Evolutionary conservation across 2,888 invertebrate genomes (phyloP).

Genomic region (Rhorus exstirpatorius): DNA sequence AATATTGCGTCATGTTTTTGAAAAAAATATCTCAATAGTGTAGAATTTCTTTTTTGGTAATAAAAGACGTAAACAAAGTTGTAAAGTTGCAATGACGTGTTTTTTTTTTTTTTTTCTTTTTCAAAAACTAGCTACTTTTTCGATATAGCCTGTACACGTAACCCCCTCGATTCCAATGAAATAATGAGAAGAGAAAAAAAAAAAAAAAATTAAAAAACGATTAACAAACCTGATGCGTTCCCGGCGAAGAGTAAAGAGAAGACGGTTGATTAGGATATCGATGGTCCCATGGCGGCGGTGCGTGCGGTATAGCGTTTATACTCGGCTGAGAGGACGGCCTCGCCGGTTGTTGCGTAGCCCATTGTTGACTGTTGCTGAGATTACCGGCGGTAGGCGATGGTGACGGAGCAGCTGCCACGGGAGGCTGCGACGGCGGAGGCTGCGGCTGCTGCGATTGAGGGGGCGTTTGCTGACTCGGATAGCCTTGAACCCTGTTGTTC

Average conservation of each 20-base stretch:
- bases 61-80: no score
- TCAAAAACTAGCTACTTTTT: no score
- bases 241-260: constrained; percentile 82
- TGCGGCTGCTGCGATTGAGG: constrained; percentile 75
- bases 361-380: constrained; percentile 78
- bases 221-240: constrained; percentile 81
- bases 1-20: no score
- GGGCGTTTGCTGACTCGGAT: constrained; percentile 79
- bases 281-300: constrained; percentile 84
- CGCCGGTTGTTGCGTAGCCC: constrained; percentile 81
- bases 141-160: no score
- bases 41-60: no score
- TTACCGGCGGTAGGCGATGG: constrained; percentile 74
- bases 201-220: constrained; percentile 42
- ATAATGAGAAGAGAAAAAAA: constrained; percentile 44
- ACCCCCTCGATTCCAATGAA: constrained; percentile 7
- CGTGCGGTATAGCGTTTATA: constrained; percentile 82
- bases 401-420: constrained; percentile 75
- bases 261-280: constrained; percentile 83
- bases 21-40: no score
- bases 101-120: no score
- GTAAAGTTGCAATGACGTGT: no score
- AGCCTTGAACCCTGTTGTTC: constrained; percentile 81
- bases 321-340: constrained; percentile 81
- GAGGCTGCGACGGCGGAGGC: constrained; percentile 74